These are phyloP conservation scores for Arion vulgaris DNA, from an alignment of 1,140 invertebrate species.

Conservation along the genomic window DNA sequence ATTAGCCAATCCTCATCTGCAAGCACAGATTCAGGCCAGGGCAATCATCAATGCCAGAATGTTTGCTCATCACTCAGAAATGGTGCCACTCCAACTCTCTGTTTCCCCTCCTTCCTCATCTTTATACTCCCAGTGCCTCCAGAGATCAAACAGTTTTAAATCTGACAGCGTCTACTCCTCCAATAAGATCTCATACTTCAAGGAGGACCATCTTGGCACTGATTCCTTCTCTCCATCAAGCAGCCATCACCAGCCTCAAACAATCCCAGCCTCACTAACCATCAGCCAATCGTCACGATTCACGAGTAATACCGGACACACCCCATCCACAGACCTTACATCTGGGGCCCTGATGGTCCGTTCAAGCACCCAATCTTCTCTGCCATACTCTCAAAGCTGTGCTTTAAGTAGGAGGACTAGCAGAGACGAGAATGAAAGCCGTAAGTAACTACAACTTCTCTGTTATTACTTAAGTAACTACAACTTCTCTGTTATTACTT, in stretches of 20 bases:
- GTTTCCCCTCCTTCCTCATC: constrained; percentile 78
- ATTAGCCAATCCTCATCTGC: constrained; percentile 71
- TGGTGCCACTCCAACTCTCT: constrained; percentile 65
- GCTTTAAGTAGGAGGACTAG: constrained; percentile 55
- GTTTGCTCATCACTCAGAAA: neutral
- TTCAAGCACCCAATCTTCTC: constrained; percentile 62
- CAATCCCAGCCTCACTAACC: constrained; percentile 60
- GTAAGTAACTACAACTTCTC: constrained; percentile 62
- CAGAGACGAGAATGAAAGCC: constrained; percentile 60
- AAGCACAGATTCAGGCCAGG: constrained; percentile 79
- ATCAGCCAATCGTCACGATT: constrained; percentile 68
- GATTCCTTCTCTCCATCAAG: constrained; percentile 55
- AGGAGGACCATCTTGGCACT: constrained; percentile 51
- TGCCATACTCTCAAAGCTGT: constrained; percentile 51
- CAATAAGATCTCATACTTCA: constrained; percentile 79
- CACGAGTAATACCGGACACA: constrained; percentile 64
- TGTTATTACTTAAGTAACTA: no score
- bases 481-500: no score
- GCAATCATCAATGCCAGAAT: constrained; percentile 83
- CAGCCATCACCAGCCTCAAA: constrained; percentile 13
- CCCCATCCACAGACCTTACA: constrained; percentile 27
- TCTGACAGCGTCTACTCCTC: constrained; percentile 96
- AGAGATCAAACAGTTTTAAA: constrained; percentile 89
- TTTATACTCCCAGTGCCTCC: constrained; percentile 80
- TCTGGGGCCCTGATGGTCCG: constrained; percentile 59